Evolutionary conservation across 2,113 vertebrate genomes (phyloP), one percentile per base, ranked within the genome.

Genomic region (Spizaetus ornatus): DNA sequence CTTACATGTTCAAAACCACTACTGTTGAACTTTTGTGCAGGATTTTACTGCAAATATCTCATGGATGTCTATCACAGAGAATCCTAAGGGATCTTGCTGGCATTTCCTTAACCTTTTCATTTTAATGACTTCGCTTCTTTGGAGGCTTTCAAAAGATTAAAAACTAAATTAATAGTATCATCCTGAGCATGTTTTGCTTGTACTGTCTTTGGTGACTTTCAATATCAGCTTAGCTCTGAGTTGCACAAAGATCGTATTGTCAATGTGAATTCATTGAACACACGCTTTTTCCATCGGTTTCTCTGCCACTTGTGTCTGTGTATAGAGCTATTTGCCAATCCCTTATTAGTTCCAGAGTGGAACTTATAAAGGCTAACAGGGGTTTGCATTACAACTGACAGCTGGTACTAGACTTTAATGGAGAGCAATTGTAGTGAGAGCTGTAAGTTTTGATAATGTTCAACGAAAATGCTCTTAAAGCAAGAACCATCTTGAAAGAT

Each of bases 341-440:
- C 98, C 98, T 98, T 98, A 98, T 99, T 99, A 99, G 98, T 99
- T 99, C 98, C 98, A 98, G 98, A 97, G 98, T 92, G 97, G 91
- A 94, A 95, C 97, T 98, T 98, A 97, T 76, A 98, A 98, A 98
- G 98, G 98, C 98, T 99, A 99, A 99, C 99, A 98, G 98, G 98
- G 98, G 97, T 97, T 99, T 99, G 97, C 97, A 96, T 99, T 99
- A 98, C 98, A 98, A 96, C 95, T 98, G 99, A 98, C 99, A 99
- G 98, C 99, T 99, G 99, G 98, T 98, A 95, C 97, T 98, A 74
- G 96, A 80, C 84, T 96, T 96, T 94, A 96, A 96, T 94, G 94
- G 86, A 80, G 92, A 97, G 91, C 86, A 97, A 85, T 96, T 97
- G 95, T 94, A 92, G 82, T 62, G 50, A 94, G 91, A 92, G 95